Evolutionary conservation across 2,888 invertebrate genomes (phyloP), one percentile per base, ranked within the genome.

Genomic region (Lacanobia oleracea): DNA sequence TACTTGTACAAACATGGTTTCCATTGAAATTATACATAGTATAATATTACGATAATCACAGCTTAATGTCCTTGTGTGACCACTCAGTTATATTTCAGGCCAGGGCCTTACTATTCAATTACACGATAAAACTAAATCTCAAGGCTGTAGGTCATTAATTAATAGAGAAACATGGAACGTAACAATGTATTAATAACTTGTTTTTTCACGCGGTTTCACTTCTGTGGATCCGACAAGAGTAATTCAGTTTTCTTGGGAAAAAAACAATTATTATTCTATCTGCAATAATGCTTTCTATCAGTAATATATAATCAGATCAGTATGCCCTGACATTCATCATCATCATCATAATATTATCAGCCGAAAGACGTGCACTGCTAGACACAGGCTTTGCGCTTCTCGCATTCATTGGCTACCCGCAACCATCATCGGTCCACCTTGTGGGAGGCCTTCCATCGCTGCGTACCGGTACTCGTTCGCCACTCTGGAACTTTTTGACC

Each of bases 51-150:
- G 21, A 53, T 79, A 79, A 72, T 79, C 45, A 75, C 57, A 14
- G 33, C 16, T 51, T 51, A 23, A 43, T 12, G 79, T 40, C 79
- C 79, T 62, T 79, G 79, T 72, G 21, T 57, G 40, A 79, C 23
- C 50, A 56, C 62, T 57, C n/a, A 16, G 51, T 53, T 70, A 23
- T 75, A 80, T 74, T 61, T 54, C 75, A 76, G 64, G 60, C 64
- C 75, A 80, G 27, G 81, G 81, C 12, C 54, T 64, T 14, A 37
- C 8, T 18, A 21, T 54, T 61, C 56, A 74, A 76, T 76, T 74
- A 76, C 14, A 59, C 40, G 53, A 75, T 73, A 51, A 40, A 73
- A 51, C 48, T 59, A 40, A 79, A 51, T 48, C 74, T 63, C 51
- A 79, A 16, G 51, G 50, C 62, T 62, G 48, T 16, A 40, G 7